These are phyloP conservation scores for Bucorvus abyssinicus DNA, from an alignment of 2,797 vertebrate genomes.

Conservation along the genomic window DNA sequence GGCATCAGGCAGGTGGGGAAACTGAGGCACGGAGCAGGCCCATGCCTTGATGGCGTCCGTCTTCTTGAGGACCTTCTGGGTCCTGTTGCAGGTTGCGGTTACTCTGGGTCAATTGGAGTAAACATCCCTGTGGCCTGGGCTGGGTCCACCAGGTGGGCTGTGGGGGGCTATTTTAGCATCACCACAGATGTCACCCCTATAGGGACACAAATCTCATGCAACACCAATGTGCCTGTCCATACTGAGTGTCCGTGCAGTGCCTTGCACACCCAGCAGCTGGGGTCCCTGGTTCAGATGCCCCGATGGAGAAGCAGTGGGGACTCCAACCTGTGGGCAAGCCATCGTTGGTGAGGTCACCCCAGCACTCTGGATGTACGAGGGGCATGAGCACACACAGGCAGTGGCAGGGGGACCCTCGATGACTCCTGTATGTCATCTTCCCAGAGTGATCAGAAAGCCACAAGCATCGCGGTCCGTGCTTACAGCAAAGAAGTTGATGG, in stretches of 20 bases:
- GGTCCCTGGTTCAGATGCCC: not conserved
- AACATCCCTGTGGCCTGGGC: not conserved
- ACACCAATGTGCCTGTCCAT: rapidly evolving
- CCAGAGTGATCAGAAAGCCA: rapidly evolving
- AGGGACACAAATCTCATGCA: rapidly evolving
- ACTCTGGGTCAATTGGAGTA: rapidly evolving
- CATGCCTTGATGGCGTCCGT: not conserved
- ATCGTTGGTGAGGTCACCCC: not conserved
- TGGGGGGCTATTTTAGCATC: not conserved
- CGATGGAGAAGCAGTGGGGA: rapidly evolving
- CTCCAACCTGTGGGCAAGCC: not conserved
- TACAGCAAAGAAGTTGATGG: not conserved
- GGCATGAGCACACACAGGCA: rapidly evolving
- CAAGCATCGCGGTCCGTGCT: rapidly evolving
- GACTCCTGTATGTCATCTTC: not conserved
- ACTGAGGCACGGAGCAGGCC: not conserved
- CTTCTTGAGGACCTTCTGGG: not conserved
- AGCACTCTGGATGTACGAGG: rapidly evolving
- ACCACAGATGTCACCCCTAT: rapidly evolving
- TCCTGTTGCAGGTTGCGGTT: not conserved
- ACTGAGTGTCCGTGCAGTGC: rapidly evolving
- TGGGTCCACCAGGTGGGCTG: too few species aligned
- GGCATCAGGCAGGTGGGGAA: not conserved
- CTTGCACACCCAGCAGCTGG: not conserved
- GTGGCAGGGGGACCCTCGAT: not conserved